Percentiles rank a stretch among this genome's conserved stretches.
These are phyloP conservation scores for Furnarius figulus DNA, from an alignment of 2,113 vertebrate genomes.

Conservation along the genomic window DNA sequence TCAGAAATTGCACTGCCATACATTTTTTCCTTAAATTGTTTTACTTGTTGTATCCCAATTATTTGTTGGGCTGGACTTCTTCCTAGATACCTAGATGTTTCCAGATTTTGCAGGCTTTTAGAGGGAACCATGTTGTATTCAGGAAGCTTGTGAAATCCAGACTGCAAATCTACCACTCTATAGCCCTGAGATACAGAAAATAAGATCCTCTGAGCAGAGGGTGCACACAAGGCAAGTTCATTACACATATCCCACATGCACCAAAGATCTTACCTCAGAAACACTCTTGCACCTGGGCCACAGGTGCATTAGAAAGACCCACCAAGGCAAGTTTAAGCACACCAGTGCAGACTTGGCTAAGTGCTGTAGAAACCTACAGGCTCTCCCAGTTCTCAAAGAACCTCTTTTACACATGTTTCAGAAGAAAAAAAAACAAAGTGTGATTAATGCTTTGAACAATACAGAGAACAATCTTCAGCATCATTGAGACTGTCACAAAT, in stretches of 20 bases:
- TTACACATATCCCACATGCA: background rate
- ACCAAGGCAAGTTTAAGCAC: background rate
- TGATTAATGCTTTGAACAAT: background rate
- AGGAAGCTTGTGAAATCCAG: background rate
- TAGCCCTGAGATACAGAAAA: background rate
- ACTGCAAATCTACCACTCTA: background rate
- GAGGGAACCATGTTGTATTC: background rate
- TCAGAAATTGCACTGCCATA: background rate
- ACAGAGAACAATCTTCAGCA: background rate
- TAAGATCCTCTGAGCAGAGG: background rate
- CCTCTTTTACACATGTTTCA: background rate
- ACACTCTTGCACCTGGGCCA: no score
- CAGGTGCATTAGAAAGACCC: background rate
- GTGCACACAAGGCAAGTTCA: background rate
- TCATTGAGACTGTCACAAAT: background rate
- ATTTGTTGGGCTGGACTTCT: background rate
- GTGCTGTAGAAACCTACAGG: accelerated
- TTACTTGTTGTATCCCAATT: background rate
- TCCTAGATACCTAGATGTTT: background rate
- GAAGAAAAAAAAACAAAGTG: background rate
- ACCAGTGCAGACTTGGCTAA: background rate
- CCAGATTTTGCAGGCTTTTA: background rate
- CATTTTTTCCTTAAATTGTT: background rate
- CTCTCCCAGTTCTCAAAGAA: background rate
- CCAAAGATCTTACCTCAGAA: background rate